Evolutionary conservation across 2,888 invertebrate genomes (phyloP).

Genomic region (Orchestes rusci): DNA sequence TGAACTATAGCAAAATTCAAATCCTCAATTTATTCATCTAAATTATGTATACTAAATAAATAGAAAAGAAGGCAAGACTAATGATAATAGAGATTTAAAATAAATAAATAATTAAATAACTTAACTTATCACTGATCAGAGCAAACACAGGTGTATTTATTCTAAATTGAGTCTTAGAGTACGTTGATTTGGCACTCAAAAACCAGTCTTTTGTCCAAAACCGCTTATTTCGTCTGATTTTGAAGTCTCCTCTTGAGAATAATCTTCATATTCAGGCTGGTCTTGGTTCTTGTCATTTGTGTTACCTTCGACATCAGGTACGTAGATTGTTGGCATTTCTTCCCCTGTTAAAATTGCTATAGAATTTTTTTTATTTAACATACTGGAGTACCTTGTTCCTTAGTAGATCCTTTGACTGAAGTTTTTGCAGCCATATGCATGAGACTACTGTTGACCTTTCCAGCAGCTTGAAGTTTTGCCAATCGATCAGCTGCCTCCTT

Average conservation of each 20-base stretch:
- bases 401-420: constrained; percentile 24
- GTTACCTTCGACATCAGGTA: constrained; percentile 36
- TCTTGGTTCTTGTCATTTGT: constrained; percentile 15
- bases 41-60: too few relatives aligned
- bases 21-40: too few relatives aligned
- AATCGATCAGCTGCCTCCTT: constrained; percentile 55
- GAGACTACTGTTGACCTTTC: constrained; percentile 45
- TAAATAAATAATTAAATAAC: too few relatives aligned
- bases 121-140: too few relatives aligned
- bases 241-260: constrained; percentile 13
- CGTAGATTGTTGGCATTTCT: constrained; percentile 45
- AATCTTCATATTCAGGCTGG: constrained; percentile 14
- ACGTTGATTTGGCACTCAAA: too few relatives aligned
- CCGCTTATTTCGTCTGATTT: constrained; percentile 12
- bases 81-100: too few relatives aligned
- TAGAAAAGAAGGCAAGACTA: too few relatives aligned
- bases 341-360: constrained; percentile 1
- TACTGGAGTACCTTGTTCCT: constrained; percentile 30
- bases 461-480: constrained; percentile 52
- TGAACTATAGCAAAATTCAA: too few relatives aligned
- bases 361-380: background rate
- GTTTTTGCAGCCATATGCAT: constrained; percentile 37
- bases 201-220: constrained; percentile 6
- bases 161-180: too few relatives aligned
- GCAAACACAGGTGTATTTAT: too few relatives aligned